Evolutionary conservation across 2,797 vertebrate species (phyloP).

Genomic region (Okamejei kenojei): DNA sequence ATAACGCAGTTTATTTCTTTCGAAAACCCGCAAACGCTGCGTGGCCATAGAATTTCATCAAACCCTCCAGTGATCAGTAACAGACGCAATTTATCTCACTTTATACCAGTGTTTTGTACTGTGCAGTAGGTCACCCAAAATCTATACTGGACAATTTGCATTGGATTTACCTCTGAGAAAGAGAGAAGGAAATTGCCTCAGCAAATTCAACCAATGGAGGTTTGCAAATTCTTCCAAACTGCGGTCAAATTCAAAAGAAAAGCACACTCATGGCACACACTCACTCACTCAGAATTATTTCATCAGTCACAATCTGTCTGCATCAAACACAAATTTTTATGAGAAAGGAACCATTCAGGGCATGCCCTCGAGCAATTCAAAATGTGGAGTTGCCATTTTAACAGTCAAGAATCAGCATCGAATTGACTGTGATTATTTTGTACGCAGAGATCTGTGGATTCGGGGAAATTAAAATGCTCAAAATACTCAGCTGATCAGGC

Average conservation of each 20-base stretch:
- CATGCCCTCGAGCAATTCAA: neutral
- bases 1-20: constrained; percentile 1
- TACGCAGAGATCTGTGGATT: neutral
- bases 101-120: constrained; percentile 34
- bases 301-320: neutral
- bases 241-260: neutral
- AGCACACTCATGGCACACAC: neutral
- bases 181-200: constrained; percentile 9
- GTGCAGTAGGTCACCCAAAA: constrained; percentile 32
- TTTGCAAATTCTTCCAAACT: constrained; percentile 7
- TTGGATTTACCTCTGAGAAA: constrained; percentile 25
- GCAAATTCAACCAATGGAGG: constrained; percentile 5
- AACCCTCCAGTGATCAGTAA: constrained; percentile 39
- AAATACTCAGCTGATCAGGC: no score
- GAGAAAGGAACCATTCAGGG: neutral
- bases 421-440: neutral
- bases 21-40: neutral
- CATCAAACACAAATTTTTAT: neutral
- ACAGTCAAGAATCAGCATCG: neutral
- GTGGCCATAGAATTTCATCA: constrained; percentile 37
- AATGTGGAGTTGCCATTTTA: neutral
- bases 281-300: constrained; percentile 12
- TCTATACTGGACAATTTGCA: constrained; percentile 36
- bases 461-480: neutral
- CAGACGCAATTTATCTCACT: constrained; percentile 37